Evolutionary conservation across 2,113 vertebrate genomes (phyloP).

Genomic region (Willisornis vidua): DNA sequence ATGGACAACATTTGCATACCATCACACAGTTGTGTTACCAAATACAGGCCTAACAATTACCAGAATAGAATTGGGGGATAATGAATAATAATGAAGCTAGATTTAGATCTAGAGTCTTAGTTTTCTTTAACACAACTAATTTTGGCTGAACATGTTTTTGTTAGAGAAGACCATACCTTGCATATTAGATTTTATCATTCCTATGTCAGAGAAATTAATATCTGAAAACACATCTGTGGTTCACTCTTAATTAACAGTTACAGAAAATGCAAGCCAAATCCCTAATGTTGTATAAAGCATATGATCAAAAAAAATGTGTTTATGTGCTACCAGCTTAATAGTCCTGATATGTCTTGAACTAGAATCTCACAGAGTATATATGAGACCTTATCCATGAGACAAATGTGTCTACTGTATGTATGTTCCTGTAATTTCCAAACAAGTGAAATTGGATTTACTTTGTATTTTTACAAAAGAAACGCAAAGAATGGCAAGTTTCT

Average conservation of each 20-base stretch:
- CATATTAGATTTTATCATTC: neutral
- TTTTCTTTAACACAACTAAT: neutral
- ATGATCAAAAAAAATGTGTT: neutral
- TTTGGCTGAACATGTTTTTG: neutral
- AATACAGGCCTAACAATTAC: neutral
- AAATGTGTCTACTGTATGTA: neutral
- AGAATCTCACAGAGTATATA: neutral
- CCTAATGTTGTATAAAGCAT: neutral
- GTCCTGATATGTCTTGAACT: neutral
- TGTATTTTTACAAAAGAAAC: neutral
- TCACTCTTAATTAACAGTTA: slow-evolving; percentile 12
- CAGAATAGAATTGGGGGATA: neutral
- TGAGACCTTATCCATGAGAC: neutral
- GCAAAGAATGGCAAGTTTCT: neutral
- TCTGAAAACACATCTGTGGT: neutral
- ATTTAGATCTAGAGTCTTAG: neutral
- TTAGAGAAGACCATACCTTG: neutral
- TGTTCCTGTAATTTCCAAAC: neutral
- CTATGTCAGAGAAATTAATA: neutral
- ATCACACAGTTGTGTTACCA: neutral
- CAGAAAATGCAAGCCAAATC: slow-evolving; percentile 1
- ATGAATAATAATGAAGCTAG: neutral
- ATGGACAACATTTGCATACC: neutral
- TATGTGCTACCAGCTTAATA: neutral
- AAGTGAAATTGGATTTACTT: neutral